Conservation (phyloP, 2,797 vertebrate genomes). For the Antrozous pallidus region DNA sequence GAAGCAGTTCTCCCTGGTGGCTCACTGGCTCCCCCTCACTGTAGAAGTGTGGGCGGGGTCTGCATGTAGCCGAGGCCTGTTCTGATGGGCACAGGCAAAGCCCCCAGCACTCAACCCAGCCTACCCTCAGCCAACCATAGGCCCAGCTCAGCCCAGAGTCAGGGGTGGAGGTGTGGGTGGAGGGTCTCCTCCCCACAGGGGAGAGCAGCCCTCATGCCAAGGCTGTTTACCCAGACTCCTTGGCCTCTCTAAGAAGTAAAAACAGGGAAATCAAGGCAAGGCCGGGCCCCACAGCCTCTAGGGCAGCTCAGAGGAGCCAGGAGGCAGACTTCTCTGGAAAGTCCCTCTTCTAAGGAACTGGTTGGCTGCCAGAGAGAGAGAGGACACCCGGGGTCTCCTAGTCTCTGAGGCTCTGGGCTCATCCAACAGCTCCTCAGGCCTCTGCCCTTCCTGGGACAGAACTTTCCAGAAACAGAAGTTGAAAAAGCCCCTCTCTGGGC, state of each 20-base stretch:
- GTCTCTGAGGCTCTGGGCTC: not conserved
- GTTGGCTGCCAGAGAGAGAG: not conserved
- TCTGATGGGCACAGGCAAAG: not conserved
- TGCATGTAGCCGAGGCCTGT: accelerated
- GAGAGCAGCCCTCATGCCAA: not conserved
- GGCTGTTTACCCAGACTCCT: not conserved
- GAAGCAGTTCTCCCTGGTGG: not conserved
- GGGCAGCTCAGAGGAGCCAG: not conserved
- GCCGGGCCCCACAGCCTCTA: not conserved
- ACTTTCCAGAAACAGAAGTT: slow-evolving; percentile 40
- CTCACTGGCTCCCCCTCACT: not conserved
- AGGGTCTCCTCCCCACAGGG: not conserved
- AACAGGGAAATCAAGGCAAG: slow-evolving; percentile 1
- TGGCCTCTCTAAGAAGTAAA: not conserved
- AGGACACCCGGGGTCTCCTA: not conserved
- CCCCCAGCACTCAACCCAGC: not conserved
- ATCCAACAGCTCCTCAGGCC: not conserved
- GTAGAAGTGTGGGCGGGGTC: not conserved
- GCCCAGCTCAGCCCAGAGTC: not conserved
- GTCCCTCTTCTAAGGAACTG: slow-evolving; percentile 20
- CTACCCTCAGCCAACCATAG: accelerated
- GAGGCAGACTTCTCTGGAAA: slow-evolving; percentile 36
- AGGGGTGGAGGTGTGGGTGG: accelerated
- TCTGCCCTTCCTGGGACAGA: slow-evolving; percentile 38
- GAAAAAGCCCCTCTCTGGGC: slow-evolving; percentile 4